Evolutionary conservation across 2,888 invertebrate species (phyloP), one percentile per base, ranked within the genome.

Genomic region (Drosophila histrio): DNA sequence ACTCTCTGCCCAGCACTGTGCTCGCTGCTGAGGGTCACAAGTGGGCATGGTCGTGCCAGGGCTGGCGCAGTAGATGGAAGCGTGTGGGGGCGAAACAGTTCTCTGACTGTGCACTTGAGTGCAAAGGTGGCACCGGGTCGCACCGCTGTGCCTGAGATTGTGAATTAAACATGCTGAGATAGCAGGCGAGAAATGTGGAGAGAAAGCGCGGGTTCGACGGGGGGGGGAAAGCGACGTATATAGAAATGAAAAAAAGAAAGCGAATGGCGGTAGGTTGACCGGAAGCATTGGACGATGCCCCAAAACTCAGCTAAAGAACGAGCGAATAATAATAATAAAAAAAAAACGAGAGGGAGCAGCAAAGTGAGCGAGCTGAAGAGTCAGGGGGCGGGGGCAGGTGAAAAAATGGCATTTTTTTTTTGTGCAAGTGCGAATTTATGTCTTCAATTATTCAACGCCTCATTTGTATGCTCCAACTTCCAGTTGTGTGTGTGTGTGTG

Each of bases 371-470:
- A 11, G 11, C n/a, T 21, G 38, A 21, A 13, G 15, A 21, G 13
- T 13, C 1, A 22, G 22, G 1, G 11, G 21, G 34, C 2, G 22
- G 28, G 19, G 39, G 24, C 5, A 26, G 26, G 24, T 34, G 41
- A 28, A 53, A 60, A 72, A 72, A 59, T 44, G 58, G 15, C 38
- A 49, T 66, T 69, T 75, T 66, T 69, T 75, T 63, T 78, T 58
- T 72, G 69, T 72, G 84, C 87, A 81, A 81, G 82, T 83, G 82
- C 85, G 82, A 83, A 83, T 83, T 83, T 87, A 83, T 87, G 78
- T 87, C 87, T 87, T 88, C 86, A 88, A 88, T 88, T 88, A 88
- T 88, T 88, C 85, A 88, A 87, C 81, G 85, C 85, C 85, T 89
- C 89, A 89, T 88, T 88, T 89, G 83, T 79, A 70, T 77, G 75